A percentile compares a stretch with the other conserved stretches of the same genome.
Evolutionary conservation across 1,140 invertebrate genomes (phyloP).

Genomic region (Temnothorax longispinosus): DNA sequence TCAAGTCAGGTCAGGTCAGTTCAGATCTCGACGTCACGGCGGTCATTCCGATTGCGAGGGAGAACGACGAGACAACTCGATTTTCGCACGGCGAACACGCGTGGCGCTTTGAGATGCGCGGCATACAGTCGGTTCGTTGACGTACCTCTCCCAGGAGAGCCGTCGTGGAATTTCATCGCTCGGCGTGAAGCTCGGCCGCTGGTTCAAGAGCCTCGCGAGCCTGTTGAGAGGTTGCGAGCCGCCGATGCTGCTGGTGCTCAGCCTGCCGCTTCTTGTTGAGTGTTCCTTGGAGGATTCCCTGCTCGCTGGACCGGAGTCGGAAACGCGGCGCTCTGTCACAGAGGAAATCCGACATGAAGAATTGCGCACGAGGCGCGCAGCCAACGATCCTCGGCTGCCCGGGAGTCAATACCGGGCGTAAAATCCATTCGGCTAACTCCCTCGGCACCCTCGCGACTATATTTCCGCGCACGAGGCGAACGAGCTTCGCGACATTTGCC

Average conservation of each 20-base stretch:
- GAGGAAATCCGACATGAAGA: not conserved
- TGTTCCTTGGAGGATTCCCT: conserved; percentile 77
- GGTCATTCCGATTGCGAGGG: not conserved
- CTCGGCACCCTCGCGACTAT: not conserved
- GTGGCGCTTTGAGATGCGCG: not conserved
- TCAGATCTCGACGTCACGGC: not conserved
- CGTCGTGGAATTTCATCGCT: conserved; percentile 88
- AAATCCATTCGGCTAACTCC: not conserved
- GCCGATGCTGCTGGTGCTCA: conserved; percentile 79
- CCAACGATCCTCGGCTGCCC: not conserved
- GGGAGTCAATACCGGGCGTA: not conserved
- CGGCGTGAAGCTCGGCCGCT: conserved; percentile 84
- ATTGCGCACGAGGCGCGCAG: not conserved
- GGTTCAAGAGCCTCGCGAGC: conserved; percentile 90
- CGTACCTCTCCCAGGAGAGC: conserved; percentile 92
- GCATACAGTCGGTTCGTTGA: not conserved
- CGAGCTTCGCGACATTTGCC: not conserved
- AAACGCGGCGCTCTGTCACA: conserved; percentile 80
- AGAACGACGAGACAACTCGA: not conserved
- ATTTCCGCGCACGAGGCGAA: not conserved
- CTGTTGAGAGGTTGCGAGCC: conserved; percentile 87
- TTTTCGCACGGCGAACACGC: not conserved
- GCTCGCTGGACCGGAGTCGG: conserved; percentile 78
- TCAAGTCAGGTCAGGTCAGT: not conserved
- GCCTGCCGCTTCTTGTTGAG: conserved; percentile 76